Conservation (phyloP, 2,888 invertebrate genomes). For the Cephus sareptanus region DNA sequence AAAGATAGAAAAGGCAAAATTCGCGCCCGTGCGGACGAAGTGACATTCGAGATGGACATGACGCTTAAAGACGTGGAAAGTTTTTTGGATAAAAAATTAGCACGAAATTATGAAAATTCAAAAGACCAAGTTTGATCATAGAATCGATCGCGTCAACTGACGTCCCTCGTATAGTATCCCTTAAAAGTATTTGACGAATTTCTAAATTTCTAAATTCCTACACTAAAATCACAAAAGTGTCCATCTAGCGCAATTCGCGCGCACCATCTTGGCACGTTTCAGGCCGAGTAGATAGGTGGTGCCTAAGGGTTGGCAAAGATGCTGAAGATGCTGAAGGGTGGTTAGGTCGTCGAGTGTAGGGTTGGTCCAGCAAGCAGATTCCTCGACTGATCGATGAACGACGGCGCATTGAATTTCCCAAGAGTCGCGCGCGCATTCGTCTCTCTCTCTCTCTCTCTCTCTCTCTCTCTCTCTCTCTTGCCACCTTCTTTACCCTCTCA, state of each 20-base stretch:
- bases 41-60: constrained; percentile 49
- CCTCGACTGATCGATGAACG: constrained; percentile 59
- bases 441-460: constrained; percentile 3
- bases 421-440: constrained; percentile 54
- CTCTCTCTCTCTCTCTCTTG: constrained; percentile 18
- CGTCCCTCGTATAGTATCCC: neutral
- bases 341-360: constrained; percentile 36
- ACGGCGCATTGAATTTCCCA: constrained; percentile 37
- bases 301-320: neutral
- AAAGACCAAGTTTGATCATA: neutral
- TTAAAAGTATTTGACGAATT: neutral
- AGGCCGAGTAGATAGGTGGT: neutral
- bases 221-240: neutral
- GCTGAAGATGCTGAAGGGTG: constrained; percentile 17
- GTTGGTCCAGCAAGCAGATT: constrained; percentile 63
- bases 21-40: constrained; percentile 26
- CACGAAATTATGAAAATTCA: neutral
- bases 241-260: neutral
- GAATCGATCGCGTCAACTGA: neutral
- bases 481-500: constrained; percentile 36
- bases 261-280: neutral
- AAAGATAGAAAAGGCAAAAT: constrained; percentile 12
- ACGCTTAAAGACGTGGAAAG: constrained; percentile 35
- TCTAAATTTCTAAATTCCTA: neutral
- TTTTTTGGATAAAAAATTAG: constrained; percentile 25